Conservation (phyloP, 2,113 vertebrate genomes). For the Cyanistes caeruleus region DNA sequence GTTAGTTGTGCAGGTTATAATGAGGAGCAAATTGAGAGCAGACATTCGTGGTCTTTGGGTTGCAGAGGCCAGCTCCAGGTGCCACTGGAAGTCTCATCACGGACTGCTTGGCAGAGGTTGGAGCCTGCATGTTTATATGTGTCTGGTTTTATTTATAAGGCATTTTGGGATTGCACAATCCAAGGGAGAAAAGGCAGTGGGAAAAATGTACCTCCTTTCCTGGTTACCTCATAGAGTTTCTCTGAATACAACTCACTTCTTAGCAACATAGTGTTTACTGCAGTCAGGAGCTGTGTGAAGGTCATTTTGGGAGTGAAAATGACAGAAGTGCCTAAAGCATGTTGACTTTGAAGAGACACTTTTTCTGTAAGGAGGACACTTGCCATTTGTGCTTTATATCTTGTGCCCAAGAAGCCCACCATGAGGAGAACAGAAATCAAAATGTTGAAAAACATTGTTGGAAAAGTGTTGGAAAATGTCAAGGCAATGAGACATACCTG, state of each 20-base stretch:
- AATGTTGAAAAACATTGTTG: neutral
- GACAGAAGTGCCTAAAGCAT: neutral
- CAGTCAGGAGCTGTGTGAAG: neutral
- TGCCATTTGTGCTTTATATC: neutral
- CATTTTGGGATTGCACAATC: neutral
- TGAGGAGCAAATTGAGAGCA: neutral
- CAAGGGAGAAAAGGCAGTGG: neutral
- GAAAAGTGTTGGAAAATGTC: neutral
- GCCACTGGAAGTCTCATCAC: neutral
- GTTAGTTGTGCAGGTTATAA: neutral
- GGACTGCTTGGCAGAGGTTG: neutral
- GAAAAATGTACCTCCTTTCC: neutral
- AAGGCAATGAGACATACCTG: neutral
- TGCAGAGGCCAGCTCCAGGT: neutral
- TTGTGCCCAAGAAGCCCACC: neutral
- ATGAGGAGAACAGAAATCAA: neutral
- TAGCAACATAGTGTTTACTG: neutral
- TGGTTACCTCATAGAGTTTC: neutral
- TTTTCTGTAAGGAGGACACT: neutral
- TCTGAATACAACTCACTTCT: neutral
- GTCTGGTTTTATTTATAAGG: slow-evolving; percentile 8
- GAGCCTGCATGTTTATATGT: neutral
- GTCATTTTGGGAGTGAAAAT: neutral
- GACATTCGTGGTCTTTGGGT: fast-evolving
- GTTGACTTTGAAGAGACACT: neutral